Conservation (phyloP, 2,888 invertebrate genomes). For the Drosophila ezoana region DNA sequence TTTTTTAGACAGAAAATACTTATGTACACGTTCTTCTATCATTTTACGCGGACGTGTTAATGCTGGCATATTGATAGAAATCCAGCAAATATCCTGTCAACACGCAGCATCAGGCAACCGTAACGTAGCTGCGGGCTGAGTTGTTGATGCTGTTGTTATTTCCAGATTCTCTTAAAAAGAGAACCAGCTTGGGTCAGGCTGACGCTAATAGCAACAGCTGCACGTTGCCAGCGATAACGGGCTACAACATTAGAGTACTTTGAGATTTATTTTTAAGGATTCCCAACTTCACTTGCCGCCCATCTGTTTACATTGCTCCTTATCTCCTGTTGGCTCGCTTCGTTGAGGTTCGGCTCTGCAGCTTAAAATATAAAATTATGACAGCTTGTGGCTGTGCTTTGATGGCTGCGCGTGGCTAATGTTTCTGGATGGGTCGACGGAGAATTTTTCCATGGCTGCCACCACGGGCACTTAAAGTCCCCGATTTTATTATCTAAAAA, state of each 20-base stretch:
- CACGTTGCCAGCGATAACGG: constrained; percentile 74
- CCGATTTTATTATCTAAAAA: constrained; percentile 5
- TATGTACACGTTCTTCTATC: constrained; percentile 70
- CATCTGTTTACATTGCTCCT: constrained; percentile 12
- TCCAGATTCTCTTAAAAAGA: constrained; percentile 22
- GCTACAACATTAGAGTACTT: constrained; percentile 69
- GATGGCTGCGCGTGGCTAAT: constrained; percentile 31
- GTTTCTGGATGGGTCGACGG: constrained; percentile 4
- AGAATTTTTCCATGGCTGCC: background rate
- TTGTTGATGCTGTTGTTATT: constrained; percentile 6
- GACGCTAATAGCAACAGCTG: constrained; percentile 77
- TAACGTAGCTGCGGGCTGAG: constrained; percentile 28
- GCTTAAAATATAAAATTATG: constrained; percentile 75
- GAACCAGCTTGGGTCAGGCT: constrained; percentile 38
- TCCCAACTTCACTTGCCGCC: constrained; percentile 33
- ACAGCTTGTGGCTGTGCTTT: constrained; percentile 66
- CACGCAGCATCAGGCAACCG: constrained; percentile 52
- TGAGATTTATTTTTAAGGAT: constrained; percentile 72
- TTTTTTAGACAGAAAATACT: constrained; percentile 40
- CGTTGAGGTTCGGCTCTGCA: constrained; percentile 19
- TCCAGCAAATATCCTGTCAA: constrained; percentile 81
- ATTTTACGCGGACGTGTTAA: constrained; percentile 72
- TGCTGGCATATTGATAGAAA: constrained; percentile 78
- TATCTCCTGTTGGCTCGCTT: constrained; percentile 33
- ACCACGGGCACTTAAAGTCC: constrained; percentile 16